Conservation (phyloP, 2,113 vertebrate species). For the Saccopteryx leptura region DNA sequence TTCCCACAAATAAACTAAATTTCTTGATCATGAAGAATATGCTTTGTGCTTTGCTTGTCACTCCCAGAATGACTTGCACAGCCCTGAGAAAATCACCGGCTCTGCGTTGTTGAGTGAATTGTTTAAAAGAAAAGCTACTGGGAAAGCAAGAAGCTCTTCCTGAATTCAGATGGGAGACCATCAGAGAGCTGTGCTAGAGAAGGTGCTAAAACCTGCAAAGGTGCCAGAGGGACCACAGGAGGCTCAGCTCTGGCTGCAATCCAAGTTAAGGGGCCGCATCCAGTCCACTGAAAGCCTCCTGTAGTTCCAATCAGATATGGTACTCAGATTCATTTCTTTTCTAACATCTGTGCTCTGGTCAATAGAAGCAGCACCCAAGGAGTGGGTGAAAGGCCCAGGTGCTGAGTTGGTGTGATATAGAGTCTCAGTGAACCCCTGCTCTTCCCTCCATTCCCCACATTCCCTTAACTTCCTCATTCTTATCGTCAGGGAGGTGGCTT, state of each 20-base stretch:
- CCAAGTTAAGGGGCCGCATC: slow-evolving; percentile 72
- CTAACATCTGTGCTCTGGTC: slow-evolving; percentile 49
- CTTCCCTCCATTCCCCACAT: neutral
- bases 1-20: neutral
- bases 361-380: neutral
- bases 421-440: neutral
- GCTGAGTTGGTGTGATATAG: neutral
- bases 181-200: neutral
- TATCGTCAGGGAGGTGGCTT: neutral
- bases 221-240: neutral
- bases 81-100: neutral
- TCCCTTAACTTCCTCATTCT: neutral
- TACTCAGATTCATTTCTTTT: slow-evolving; percentile 52
- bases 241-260: slow-evolving; percentile 56
- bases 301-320: slow-evolving; percentile 64
- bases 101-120: slow-evolving; percentile 5
- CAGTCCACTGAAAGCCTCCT: slow-evolving; percentile 57
- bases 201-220: slow-evolving; percentile 62
- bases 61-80: neutral
- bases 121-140: slow-evolving; percentile 23
- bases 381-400: neutral
- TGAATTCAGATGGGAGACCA: neutral
- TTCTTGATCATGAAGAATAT: neutral
- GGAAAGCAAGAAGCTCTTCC: slow-evolving; percentile 4
- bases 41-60: neutral